phyloP scores from a whole-genome alignment of 1,140 invertebrate genomes.

The Metaphire vulgaris region DNA sequence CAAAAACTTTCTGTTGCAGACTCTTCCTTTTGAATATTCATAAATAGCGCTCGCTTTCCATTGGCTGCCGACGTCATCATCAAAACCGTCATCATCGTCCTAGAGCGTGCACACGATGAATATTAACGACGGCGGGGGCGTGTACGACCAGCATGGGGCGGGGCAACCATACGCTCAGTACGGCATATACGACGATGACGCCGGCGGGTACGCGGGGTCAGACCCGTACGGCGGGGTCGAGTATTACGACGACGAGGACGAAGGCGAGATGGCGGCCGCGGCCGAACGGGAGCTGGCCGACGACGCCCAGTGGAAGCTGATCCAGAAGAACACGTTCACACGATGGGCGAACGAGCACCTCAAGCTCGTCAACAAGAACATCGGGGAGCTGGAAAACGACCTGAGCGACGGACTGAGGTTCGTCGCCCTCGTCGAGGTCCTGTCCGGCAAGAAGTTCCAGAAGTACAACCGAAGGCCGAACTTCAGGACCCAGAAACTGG shows the following conservation, averaged over 20 bases:
- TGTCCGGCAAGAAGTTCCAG: slow-evolving; percentile 72
- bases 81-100: no score
- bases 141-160: background rate
- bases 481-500: slow-evolving; percentile 70
- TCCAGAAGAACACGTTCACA: slow-evolving; percentile 91
- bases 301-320: slow-evolving; percentile 86
- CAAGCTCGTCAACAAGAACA: slow-evolving; percentile 69
- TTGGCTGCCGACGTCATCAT: no score
- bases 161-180: background rate
- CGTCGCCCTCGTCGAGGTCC: slow-evolving; percentile 75
- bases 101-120: background rate
- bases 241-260: slow-evolving; percentile 41
- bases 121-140: background rate
- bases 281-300: slow-evolving; percentile 70
- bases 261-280: slow-evolving; percentile 44
- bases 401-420: slow-evolving; percentile 76
- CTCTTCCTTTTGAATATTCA: no score
- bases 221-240: slow-evolving; percentile 27
- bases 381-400: slow-evolving; percentile 75
- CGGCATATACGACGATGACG: slow-evolving; percentile 1
- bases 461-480: slow-evolving; percentile 80
- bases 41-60: no score
- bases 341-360: slow-evolving; percentile 90
- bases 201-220: no score
- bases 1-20: no score